phyloP scores from a whole-genome alignment of 1,140 invertebrate species.

The Lordiphosa mommai region DNA sequence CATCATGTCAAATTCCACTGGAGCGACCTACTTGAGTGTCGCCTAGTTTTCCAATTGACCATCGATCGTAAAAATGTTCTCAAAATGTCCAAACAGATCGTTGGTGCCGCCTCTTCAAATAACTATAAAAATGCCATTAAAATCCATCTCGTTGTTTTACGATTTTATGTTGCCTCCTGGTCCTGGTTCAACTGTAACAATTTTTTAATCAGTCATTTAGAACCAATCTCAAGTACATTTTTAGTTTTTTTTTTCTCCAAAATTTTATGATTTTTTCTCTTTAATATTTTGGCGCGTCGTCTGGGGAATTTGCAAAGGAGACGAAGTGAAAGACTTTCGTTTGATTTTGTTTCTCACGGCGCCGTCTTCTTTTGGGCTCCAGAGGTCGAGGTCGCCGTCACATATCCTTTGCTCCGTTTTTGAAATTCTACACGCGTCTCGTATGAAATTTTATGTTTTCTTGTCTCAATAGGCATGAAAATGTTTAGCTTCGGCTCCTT shows the following conservation, averaged over 20 bases:
- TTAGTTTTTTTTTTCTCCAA: too few relatives aligned
- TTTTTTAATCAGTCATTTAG: constrained; percentile 61
- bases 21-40: constrained; percentile 49
- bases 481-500: constrained; percentile 10
- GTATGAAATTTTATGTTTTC: constrained; percentile 44
- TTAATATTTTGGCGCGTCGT: constrained; percentile 51
- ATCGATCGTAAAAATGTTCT: constrained; percentile 61
- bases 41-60: constrained; percentile 28
- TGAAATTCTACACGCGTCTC: constrained; percentile 68
- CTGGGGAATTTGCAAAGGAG: constrained; percentile 52
- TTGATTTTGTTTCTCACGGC: constrained; percentile 52
- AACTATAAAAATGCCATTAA: constrained; percentile 69
- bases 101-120: constrained; percentile 71
- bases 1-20: not conserved
- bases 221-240: constrained; percentile 34
- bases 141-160: constrained; percentile 32
- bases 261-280: constrained; percentile 38
- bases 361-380: constrained; percentile 5
- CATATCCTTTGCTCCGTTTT: constrained; percentile 27
- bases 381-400: not conserved
- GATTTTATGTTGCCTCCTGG: constrained; percentile 35
- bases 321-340: constrained; percentile 38
- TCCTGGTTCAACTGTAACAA: constrained; percentile 66
- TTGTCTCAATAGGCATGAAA: constrained; percentile 44
- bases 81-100: constrained; percentile 72